Conservation (phyloP, 2,888 invertebrate species). For the Chrysolina oricalcia region DNA sequence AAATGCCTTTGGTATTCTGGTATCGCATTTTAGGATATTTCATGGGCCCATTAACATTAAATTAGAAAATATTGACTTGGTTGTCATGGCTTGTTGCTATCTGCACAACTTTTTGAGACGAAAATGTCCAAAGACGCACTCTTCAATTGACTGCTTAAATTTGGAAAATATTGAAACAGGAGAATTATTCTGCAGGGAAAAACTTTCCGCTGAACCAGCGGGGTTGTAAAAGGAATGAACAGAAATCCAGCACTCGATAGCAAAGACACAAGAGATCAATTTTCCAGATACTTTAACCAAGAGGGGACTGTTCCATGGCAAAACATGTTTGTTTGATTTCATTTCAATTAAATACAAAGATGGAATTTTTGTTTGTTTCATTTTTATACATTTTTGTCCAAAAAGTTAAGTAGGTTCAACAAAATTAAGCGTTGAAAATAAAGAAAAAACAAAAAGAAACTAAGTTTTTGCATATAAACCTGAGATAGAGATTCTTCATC, state of each 20-base stretch:
- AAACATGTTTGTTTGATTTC: too few species aligned
- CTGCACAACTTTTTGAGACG: conserved; percentile 51
- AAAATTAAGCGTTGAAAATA: too few species aligned
- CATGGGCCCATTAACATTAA: conserved; percentile 49
- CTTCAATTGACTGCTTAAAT: conserved; percentile 35
- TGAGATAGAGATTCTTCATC: too few species aligned
- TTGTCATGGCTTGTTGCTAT: conserved; percentile 50
- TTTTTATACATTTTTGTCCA: too few species aligned
- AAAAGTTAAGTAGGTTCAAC: too few species aligned
- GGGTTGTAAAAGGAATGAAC: conserved; percentile 35
- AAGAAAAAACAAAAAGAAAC: too few species aligned
- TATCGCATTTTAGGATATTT: too few species aligned
- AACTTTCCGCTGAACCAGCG: conserved; percentile 28
- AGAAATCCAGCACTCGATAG: conserved; percentile 38
- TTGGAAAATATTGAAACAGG: conserved; percentile 45
- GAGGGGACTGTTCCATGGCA: conserved; percentile 39
- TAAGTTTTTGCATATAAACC: too few species aligned
- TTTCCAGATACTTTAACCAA: conserved; percentile 43
- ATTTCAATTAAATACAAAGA: too few species aligned
- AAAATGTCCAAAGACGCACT: conserved; percentile 37
- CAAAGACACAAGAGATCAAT: conserved; percentile 34
- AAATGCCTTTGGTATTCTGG: too few species aligned
- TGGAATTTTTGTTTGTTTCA: too few species aligned
- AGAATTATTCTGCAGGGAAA: conserved; percentile 39
- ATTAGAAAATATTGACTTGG: conserved; percentile 35